Evolutionary conservation across 2,797 vertebrate species (phyloP).

Genomic region (Hemibagrus guttatus): DNA sequence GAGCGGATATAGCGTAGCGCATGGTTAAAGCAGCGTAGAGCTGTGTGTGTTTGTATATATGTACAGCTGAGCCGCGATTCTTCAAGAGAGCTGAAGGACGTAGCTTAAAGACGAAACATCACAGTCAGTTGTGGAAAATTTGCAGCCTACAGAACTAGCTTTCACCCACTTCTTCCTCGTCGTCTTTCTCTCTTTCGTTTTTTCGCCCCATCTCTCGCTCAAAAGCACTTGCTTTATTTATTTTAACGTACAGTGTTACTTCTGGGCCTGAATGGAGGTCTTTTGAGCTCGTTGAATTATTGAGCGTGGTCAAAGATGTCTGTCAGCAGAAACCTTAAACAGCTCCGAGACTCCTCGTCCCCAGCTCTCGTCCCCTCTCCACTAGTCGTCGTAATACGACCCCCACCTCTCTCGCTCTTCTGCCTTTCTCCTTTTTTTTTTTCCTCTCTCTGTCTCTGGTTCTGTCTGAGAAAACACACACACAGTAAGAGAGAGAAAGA

Average conservation of each 20-base stretch:
- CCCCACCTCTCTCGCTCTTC: neutral
- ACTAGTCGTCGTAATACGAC: conserved; percentile 44
- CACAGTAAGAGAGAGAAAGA: neutral
- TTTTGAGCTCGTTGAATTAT: conserved; percentile 49
- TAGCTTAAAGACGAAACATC: neutral
- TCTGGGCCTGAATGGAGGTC: conserved; percentile 38
- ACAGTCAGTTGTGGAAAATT: neutral
- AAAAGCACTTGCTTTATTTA: conserved; percentile 19
- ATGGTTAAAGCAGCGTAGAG: neutral
- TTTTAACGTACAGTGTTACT: conserved; percentile 11
- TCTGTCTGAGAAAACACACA: neutral
- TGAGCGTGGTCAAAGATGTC: conserved; percentile 48
- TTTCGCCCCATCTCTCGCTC: neutral
- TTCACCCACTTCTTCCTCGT: neutral
- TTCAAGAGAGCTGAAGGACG: neutral
- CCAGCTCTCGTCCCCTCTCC: conserved; percentile 38
- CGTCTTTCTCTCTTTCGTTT: neutral
- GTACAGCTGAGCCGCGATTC: neutral
- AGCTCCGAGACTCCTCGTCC: conserved; percentile 38
- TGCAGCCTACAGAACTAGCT: neutral
- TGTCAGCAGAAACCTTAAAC: conserved; percentile 54
- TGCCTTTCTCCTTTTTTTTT: conserved; percentile 1
- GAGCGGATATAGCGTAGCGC: neutral
- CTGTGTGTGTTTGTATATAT: neutral
- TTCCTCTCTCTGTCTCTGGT: neutral